Conservation (phyloP, 2,797 vertebrate genomes). For the Ctenopoma kingsleyae region DNA sequence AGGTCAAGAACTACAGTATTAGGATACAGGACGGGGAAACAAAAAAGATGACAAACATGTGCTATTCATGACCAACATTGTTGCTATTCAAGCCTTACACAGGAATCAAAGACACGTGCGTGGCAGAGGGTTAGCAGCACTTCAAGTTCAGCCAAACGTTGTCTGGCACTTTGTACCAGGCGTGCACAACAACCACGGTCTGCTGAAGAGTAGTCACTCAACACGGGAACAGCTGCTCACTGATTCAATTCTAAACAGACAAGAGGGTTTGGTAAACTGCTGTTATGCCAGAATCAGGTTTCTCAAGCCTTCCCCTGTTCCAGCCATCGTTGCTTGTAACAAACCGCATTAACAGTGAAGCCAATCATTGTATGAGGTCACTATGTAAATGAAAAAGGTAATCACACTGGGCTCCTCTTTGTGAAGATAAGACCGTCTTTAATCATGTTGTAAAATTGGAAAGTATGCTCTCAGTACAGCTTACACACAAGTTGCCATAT, state of each 20-base stretch:
- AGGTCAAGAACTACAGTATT: constrained; percentile 68
- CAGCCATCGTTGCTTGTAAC: constrained; percentile 72
- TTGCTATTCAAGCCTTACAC: constrained; percentile 55
- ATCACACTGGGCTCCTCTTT: constrained; percentile 86
- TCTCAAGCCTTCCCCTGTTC: constrained; percentile 48
- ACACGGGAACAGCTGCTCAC: constrained; percentile 71
- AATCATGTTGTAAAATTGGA: constrained; percentile 73
- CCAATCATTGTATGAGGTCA: constrained; percentile 84
- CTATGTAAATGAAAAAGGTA: constrained; percentile 84
- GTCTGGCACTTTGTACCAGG: constrained; percentile 70
- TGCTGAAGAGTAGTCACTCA: constrained; percentile 53
- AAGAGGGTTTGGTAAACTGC: constrained; percentile 63
- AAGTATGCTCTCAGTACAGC: no score
- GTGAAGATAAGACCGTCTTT: constrained; percentile 78
- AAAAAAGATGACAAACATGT: constrained; percentile 72
- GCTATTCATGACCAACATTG: constrained; percentile 78
- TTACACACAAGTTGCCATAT: no score
- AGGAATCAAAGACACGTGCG: constrained; percentile 72
- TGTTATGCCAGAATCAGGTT: constrained; percentile 63
- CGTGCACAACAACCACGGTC: constrained; percentile 66
- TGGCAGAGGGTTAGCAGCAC: constrained; percentile 68
- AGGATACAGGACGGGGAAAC: constrained; percentile 48
- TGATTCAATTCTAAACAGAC: constrained; percentile 66
- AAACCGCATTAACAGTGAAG: constrained; percentile 80
- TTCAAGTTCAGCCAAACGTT: constrained; percentile 79